Percentiles rank a stretch among this genome's conserved stretches.
Evolutionary conservation across 2,797 vertebrate species (phyloP).

Genomic region (Hafferia zeledoni): DNA sequence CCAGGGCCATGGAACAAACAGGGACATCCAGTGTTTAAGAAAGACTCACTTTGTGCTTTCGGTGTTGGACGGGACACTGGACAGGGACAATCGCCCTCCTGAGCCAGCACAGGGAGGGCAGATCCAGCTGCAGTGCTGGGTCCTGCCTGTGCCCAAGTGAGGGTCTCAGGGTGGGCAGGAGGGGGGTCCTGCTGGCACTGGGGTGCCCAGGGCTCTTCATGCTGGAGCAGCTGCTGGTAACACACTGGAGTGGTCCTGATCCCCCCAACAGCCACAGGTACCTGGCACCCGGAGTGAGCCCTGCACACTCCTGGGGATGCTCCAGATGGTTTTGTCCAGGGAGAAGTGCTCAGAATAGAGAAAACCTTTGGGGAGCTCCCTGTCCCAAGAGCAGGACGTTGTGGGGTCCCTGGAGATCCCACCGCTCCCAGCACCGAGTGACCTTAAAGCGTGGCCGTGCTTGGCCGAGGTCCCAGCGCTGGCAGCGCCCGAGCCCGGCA

Average conservation of each 20-base stretch:
- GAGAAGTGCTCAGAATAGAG: background rate
- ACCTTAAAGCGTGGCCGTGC: background rate
- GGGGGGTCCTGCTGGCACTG: background rate
- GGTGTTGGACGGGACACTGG: background rate
- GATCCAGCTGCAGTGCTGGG: background rate
- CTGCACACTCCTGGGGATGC: accelerated
- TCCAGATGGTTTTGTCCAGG: accelerated
- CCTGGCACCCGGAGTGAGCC: accelerated
- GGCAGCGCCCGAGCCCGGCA: background rate
- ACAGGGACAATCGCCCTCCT: background rate
- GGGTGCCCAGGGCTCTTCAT: accelerated
- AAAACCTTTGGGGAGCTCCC: background rate
- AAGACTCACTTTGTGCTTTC: background rate
- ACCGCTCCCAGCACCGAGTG: accelerated
- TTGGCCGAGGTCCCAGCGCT: background rate
- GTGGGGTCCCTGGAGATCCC: background rate
- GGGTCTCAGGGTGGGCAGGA: background rate
- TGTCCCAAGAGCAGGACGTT: accelerated
- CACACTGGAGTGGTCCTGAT: background rate
- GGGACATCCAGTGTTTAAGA: conserved; percentile 21
- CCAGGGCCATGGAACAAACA: background rate
- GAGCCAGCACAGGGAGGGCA: accelerated
- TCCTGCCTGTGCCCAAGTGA: accelerated
- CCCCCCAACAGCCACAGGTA: accelerated
- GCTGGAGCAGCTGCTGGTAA: background rate